Base-by-base conservation (phyloP, 2,888 invertebrate species). In the Bellardia bayeri region DNA sequence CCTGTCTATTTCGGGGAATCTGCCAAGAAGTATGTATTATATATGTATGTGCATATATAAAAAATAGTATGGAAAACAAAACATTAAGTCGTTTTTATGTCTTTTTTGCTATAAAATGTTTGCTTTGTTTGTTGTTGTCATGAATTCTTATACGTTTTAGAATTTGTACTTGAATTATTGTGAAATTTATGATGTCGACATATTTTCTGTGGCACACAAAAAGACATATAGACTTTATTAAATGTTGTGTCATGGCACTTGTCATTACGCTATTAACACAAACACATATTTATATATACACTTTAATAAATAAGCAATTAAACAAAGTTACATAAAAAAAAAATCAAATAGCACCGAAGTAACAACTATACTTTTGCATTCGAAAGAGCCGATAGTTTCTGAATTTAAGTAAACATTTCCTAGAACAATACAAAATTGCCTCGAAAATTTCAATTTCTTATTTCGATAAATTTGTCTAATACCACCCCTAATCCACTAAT, bases 151-250 rank as follows among this genome's bases (percentile, higher is more conserved):
- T 66, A 78, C 81, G 63, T 68, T 84, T 72, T 23, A 42, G 66
- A 85, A 79, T 82, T 84, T 74, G 45, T 84, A 78, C 74, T 72
- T 84, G 74, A 82, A 74, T 85, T 74, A 85, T 87, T 82, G 40
- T 75, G 45, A 75, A 79, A 71, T 87, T 82, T 79, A 82, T 82
- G 78, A 71, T 82, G 84, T 64, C 69, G 69, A 85, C 85, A 87
- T 82, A 49, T 78, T 74, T 87, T 74, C 78, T 82, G 69, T 49
- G 51, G 7, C 54, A 69, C 40, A 40, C 63, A 54, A 7, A n/a
- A 16, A 74, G n/a, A 69, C 61, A 69, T 4, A 23, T 61, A 71
- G 23, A 61, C 49, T 51, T 45, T 68, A 37, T 66, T 45, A 45
- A 45, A 37, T 54, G 54, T 82, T 16, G 81, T 78, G 87, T 82